Evolutionary conservation across 2,888 invertebrate species (phyloP).

Genomic region (Pelosia muscerda): DNA sequence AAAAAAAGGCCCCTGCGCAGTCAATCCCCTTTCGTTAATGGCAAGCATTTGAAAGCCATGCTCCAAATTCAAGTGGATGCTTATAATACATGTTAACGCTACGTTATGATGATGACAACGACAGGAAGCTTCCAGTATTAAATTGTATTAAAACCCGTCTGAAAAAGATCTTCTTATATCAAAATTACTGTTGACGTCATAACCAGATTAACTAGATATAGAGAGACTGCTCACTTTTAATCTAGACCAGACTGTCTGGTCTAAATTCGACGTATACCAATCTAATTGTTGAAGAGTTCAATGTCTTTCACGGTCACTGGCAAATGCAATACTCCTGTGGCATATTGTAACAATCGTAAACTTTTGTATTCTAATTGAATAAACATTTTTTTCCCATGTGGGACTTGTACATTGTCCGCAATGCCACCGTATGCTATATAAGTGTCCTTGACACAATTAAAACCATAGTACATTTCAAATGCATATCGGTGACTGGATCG

Average conservation of each 20-base stretch:
- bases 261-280: not conserved
- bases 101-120: too few species aligned
- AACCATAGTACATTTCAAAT: slow-evolving; percentile 63
- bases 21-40: too few species aligned
- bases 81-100: too few species aligned
- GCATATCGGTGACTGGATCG: slow-evolving; percentile 64
- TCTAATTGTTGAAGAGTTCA: slow-evolving; percentile 31
- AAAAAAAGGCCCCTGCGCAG: too few species aligned
- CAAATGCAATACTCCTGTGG: slow-evolving; percentile 30
- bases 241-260: not conserved
- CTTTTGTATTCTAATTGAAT: slow-evolving; percentile 65
- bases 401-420: slow-evolving; percentile 42
- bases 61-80: too few species aligned
- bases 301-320: slow-evolving; percentile 35
- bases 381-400: slow-evolving; percentile 75
- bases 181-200: not conserved
- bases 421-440: slow-evolving; percentile 42
- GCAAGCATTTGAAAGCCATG: too few species aligned
- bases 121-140: too few species aligned
- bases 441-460: slow-evolving; percentile 75
- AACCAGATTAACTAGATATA: not conserved
- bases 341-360: slow-evolving; percentile 45
- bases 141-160: not conserved
- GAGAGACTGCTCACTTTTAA: too few species aligned
- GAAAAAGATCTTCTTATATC: not conserved